Conservation (phyloP, 2,888 invertebrate species). For the Microchrysa polita region DNA sequence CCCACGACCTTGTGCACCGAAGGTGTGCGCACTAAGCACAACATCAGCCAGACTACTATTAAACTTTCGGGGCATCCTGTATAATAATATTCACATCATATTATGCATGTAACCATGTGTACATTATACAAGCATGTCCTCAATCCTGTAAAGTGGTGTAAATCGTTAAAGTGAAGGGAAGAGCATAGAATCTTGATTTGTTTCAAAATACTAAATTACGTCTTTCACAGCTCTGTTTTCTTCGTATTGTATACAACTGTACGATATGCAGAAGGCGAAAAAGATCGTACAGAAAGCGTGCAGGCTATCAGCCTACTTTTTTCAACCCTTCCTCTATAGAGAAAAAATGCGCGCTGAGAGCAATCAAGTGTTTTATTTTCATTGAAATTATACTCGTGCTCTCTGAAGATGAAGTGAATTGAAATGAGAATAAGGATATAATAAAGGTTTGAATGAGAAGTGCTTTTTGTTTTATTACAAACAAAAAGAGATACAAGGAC, state of each 20-base stretch:
- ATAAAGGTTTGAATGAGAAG: neutral
- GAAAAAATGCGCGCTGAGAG: neutral
- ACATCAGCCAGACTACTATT: too few species aligned
- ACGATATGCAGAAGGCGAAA: too few species aligned
- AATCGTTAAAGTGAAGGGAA: neutral
- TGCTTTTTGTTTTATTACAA: neutral
- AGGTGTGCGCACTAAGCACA: too few species aligned
- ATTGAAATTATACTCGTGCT: neutral
- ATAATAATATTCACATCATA: neutral
- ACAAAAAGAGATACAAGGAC: neutral
- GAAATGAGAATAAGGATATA: neutral
- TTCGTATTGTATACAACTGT: neutral
- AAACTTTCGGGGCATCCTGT: too few species aligned
- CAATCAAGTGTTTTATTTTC: constrained; percentile 20
- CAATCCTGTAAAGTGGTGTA: neutral
- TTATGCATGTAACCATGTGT: neutral
- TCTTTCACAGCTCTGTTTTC: neutral
- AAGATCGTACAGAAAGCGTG: neutral
- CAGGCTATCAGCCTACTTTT: neutral
- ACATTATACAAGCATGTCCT: neutral
- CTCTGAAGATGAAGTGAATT: neutral
- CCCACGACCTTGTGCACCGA: too few species aligned
- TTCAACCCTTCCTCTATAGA: neutral
- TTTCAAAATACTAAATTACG: neutral
- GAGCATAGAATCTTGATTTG: neutral